Conservation (phyloP, 2,113 vertebrate genomes). For the Bubo blakistoni region DNA sequence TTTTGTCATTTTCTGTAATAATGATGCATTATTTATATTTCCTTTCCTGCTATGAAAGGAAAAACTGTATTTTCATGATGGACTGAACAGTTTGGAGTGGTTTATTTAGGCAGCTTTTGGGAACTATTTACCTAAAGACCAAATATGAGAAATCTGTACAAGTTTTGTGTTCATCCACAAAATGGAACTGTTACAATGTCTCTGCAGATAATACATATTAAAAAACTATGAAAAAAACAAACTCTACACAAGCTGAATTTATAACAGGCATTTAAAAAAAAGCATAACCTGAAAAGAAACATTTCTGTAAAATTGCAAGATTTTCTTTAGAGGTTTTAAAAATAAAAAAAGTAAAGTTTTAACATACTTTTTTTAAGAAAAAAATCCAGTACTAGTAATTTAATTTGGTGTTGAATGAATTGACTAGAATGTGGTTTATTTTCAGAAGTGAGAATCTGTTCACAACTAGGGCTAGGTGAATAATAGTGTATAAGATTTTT, state of each 20-base stretch:
- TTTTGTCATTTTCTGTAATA: constrained; percentile 62
- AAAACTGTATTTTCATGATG: constrained; percentile 71
- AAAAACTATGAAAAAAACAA: constrained; percentile 58
- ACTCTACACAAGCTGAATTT: constrained; percentile 72
- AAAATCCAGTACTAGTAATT: constrained; percentile 61
- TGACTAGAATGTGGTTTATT: constrained; percentile 66
- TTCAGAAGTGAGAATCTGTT: constrained; percentile 66
- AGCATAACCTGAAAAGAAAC: constrained; percentile 61
- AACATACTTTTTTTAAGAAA: constrained; percentile 62
- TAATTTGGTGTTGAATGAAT: constrained; percentile 67
- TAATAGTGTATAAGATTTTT: constrained; percentile 69
- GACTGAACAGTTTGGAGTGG: constrained; percentile 77
- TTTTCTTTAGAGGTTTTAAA: constrained; percentile 67
- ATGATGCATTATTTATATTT: constrained; percentile 79
- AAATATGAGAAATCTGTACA: constrained; percentile 76
- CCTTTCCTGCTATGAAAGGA: constrained; percentile 65
- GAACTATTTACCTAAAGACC: constrained; percentile 79
- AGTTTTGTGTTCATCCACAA: constrained; percentile 71
- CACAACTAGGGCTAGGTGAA: constrained; percentile 64
- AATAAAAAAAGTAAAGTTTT: constrained; percentile 60
- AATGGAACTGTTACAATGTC: constrained; percentile 71
- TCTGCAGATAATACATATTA: constrained; percentile 70
- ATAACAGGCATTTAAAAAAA: constrained; percentile 66
- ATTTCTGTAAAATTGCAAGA: constrained; percentile 57
- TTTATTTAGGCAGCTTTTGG: constrained; percentile 76